Conservation (phyloP, 2,888 invertebrate species). For the Heliconius sara region DNA sequence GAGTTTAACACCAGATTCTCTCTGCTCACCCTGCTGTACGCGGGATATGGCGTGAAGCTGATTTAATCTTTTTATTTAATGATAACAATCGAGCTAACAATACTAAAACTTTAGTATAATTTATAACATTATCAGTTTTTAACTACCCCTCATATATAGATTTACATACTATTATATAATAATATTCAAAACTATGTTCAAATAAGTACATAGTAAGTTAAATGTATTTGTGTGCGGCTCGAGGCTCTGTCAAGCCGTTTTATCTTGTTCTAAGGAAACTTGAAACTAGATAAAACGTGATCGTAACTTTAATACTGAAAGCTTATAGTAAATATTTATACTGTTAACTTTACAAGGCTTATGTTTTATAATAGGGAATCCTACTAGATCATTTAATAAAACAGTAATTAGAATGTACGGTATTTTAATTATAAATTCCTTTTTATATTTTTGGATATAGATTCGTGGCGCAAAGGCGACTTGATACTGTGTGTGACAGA, state of each 20-base stretch:
- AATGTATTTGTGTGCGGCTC: constrained; percentile 11
- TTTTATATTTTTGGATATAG: no score
- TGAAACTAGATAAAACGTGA: constrained; percentile 33
- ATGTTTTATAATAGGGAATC: not conserved
- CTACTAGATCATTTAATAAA: not conserved
- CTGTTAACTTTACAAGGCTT: not conserved
- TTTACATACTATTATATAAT: not conserved
- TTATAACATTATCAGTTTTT: no score
- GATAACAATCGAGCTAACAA: no score
- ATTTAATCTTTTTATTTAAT: no score
- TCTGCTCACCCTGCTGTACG: no score
- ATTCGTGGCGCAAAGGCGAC: no score
- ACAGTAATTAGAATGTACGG: not conserved
- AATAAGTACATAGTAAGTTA: constrained; percentile 16
- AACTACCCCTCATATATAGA: not conserved
- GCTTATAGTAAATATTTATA: not conserved
- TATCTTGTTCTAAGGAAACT: constrained; percentile 35
- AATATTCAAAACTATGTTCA: not conserved
- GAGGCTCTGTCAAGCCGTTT: constrained; percentile 34
- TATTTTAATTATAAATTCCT: not conserved
- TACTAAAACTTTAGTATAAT: no score
- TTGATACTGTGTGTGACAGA: no score
- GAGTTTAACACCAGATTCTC: no score
- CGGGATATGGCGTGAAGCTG: no score
- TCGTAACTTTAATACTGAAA: constrained; percentile 13